Evolutionary conservation across 1,140 invertebrate species (phyloP).

Genomic region (Fopius arisanus): DNA sequence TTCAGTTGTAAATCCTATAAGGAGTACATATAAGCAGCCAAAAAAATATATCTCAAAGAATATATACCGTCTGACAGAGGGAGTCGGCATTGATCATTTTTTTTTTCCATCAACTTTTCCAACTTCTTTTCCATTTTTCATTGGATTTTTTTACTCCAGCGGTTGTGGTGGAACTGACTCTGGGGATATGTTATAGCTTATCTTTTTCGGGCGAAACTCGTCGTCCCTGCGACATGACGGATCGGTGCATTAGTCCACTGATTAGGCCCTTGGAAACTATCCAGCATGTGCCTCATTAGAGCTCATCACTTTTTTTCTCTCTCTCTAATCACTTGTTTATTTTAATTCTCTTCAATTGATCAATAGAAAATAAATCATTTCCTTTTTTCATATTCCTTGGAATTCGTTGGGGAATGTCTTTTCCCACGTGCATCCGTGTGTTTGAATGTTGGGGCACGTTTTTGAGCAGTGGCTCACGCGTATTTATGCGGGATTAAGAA

Average conservation of each 20-base stretch:
- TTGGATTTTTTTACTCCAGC: constrained; percentile 4
- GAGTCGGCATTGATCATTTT: neutral
- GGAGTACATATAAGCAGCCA: neutral
- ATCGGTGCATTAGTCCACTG: constrained; percentile 13
- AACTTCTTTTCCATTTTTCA: constrained; percentile 5
- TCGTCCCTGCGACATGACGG: neutral
- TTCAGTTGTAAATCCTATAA: neutral
- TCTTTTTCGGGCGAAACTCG: neutral
- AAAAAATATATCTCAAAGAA: neutral
- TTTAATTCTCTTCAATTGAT: no score
- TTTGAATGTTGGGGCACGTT: neutral
- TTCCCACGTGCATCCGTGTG: no score
- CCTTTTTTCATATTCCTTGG: no score
- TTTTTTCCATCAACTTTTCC: neutral
- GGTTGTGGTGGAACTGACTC: neutral
- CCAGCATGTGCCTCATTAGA: neutral
- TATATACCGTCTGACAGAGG: neutral
- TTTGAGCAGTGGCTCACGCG: neutral
- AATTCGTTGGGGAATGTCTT: no score
- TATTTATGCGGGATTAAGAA: constrained; percentile 45
- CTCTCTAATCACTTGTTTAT: neutral
- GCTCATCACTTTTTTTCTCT: neutral
- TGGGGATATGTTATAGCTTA: neutral
- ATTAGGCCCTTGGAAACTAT: constrained; percentile 8
- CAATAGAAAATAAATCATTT: no score